Base-by-base conservation (phyloP, 2,888 invertebrate genomes). In the Aphidoletes aphidimyza region DNA sequence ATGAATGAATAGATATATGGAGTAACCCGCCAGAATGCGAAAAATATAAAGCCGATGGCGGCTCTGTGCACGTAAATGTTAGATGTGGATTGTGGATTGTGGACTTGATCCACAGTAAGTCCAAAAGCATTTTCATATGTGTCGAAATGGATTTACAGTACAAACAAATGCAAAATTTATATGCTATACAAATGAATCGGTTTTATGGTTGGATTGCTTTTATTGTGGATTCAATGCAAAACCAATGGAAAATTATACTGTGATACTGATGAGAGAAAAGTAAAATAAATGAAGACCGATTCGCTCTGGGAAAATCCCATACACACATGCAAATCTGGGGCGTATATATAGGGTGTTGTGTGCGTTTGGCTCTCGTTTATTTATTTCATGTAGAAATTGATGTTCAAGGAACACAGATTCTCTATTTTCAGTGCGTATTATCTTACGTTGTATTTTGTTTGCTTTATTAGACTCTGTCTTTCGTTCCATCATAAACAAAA, bases 81-180 rank as follows among this genome's bases (percentile, higher is more conserved):
- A 14, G 42, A 42, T 6, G 39, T 5, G 39, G 47, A 47, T 3
- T 47, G 47, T 47, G n/a, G n/a, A n/a, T n/a, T n/a, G n/a, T 47
- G 47, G 17, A 47, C 17, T 47, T 47, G 6, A 47, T n/a, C 69
- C 30, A 30, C 30, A 30, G 17, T 69, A 54, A 69, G 69, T 69
- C 69, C 69, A 5, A 30, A 14, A 26, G 39, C 81, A 81, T 81
- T 81, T 81, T 81, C 81, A 37, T 69, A 69, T 69, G 30, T 69
- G 69, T 69, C 34, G 34, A 69, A 69, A 69, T 69, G 81, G 81
- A 81, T 81, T 81, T 81, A 1, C 69, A 34, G 36, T 17, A 36
- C 30, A 69, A 69, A 81, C 37, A 81, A 81, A 81, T 81, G 37
- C 81, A 37, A 81, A 81, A 81, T 81, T 37, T 37, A n/a, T n/a